Evolutionary conservation across 2,888 invertebrate genomes (phyloP).

Genomic region (Fragum whitleyi): DNA sequence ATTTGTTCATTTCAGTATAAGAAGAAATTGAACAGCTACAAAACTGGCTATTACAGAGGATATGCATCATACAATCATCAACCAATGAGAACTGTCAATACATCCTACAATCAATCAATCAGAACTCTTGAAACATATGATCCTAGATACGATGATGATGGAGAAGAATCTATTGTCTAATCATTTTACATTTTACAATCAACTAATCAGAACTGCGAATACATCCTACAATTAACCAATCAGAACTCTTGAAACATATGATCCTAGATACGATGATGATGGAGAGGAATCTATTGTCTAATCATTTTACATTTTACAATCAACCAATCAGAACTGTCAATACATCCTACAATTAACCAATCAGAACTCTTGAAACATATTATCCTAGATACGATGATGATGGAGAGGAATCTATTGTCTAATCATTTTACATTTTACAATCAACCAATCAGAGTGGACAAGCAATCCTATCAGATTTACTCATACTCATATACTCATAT

Average conservation of each 20-base stretch:
- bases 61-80: too few relatives aligned
- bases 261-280: constrained; percentile 72
- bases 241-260: constrained; percentile 40
- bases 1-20: constrained; percentile 47
- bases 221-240: too few relatives aligned
- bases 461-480: too few relatives aligned
- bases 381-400: constrained; percentile 72
- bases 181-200: constrained; percentile 36
- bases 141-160: constrained; percentile 71
- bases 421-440: constrained; percentile 28
- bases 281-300: constrained; percentile 73
- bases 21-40: constrained; percentile 63
- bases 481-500: not conserved
- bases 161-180: constrained; percentile 73
- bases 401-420: constrained; percentile 71
- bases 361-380: constrained; percentile 27
- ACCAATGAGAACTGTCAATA: constrained; percentile 35
- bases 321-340: constrained; percentile 13
- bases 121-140: constrained; percentile 45
- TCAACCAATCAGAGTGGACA: constrained; percentile 2
- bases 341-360: not conserved
- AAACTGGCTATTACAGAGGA: constrained; percentile 34
- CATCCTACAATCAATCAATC: too few relatives aligned
- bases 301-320: constrained; percentile 33
- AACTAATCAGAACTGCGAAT: constrained; percentile 35